Base-by-base conservation (phyloP, 30 jellyfish, hydroid and myxozoan species). In the Morbakka virulenta region DNA sequence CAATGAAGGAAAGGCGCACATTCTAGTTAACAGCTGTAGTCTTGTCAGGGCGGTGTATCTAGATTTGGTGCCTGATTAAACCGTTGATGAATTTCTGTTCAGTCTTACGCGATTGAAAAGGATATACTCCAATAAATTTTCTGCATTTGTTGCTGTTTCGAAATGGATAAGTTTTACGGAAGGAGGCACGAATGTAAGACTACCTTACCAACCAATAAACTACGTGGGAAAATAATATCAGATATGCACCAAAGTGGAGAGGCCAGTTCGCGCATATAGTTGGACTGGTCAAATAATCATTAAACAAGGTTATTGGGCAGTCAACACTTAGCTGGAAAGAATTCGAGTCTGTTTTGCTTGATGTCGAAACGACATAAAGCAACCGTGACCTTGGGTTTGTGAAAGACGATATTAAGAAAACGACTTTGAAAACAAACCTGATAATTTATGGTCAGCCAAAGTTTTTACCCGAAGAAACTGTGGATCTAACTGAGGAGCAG, bases 161-260 rank as follows among this genome's bases (percentile, higher is more conserved):
- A 74, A 27, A 53, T 74, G 86, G 82, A 36, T 74, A 74, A 27
- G 34, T 50, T 2, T 24, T 74, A 50, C 27, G 27, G 86, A 74
- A 61, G 13, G 29, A 17, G 17, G 86, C 51, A 29, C 0, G 21
- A 51, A 23, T 74, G 3, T 25, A 74, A 20, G 84, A 74, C 29
- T 74, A 22, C 31, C 83, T 74, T 28, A 64, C 83, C 25, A 51
- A 32, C 24, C 17, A 53, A 57, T 36, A 34, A 64, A 74, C 53
- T 27, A 52, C 11, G 65, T 74, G 86, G 85, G 83, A 74, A 64
- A 50, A 50, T 82, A 74, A 74, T 34, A 64, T 74, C 14, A 74
- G 86, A 28, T 4, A 82, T 12, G 86, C 86, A 11, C 85, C 86
- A 20, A 35, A 82, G 85, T 74, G 86, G 86, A 82, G 85, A 12